Base-by-base conservation (phyloP, 2,113 vertebrate species). In the Gopherus evgoodei region DNA sequence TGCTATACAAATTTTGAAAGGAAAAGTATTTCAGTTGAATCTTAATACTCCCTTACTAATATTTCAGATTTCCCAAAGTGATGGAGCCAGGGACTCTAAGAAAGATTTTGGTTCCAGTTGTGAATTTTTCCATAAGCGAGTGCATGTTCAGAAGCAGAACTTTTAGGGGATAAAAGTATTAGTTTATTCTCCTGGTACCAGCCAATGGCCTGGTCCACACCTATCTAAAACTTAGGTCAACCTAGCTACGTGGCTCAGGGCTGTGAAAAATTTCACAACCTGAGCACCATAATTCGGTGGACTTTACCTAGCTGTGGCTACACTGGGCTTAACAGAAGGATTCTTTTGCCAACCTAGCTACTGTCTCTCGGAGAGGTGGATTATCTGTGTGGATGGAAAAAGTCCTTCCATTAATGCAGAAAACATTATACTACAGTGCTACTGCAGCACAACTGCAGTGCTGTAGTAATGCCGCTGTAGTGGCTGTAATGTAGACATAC, bases 21-120 rank as follows among this genome's bases (percentile, higher is more conserved):
- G 90, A 97, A 93, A 97, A 97, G 95, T 25, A 93, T 92, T 93
- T 96, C 83, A 96, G 97, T 95, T 93, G 49, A 97, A 96, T 86
- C 72, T 84, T 84, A 96, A 96, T 59, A 80, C 5, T 94, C 82
- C 93, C 53, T 91, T 86, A 85, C 79, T 54, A 10, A 93, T 83
- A 13, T 78, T 47, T 57, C 35, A 65, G 16, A 65, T 84, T 29
- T 49, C 72, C 54, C n/a, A 57, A 84, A 93, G 84, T 84, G 80
- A 59, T 88, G 78, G 69, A 95, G 78, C 47, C 47, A 52, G 88
- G 84, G 65, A 86, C 90, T 95, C 91, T 50, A 72, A 94, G 65
- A 59, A 84, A 85, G 90, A 97, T 86, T 92, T 81, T 38, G 81
- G 75, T 90, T 59, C 89, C 83, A 83, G 80, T 3, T 29, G 83